Base-by-base conservation (phyloP, 1,140 invertebrate species). In the Drosophila teissieri region DNA sequence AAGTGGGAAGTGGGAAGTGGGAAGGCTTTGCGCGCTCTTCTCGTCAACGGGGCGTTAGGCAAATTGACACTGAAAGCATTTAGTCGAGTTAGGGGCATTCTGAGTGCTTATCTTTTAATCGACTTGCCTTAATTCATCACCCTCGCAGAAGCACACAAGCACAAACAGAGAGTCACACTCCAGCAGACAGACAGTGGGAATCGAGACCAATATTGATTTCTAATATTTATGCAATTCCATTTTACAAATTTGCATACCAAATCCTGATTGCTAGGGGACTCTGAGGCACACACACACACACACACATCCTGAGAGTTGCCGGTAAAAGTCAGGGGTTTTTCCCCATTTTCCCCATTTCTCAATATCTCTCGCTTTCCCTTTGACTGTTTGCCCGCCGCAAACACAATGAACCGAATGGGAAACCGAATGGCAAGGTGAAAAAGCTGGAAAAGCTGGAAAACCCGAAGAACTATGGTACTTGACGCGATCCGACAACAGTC, bases 211-310 rank as follows among this genome's bases (percentile, higher is more conserved):
- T 88, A 88, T 88, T 88, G 84, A 88, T 88, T 88, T 88, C 80
- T 89, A 84, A 88, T 88, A 88, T 88, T 88, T 88, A 88, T 88
- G 84, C 84, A 88, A 88, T 89, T 89, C 73, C 84, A 88, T 88
- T 88, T 88, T 80, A 78, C 80, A 88, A 88, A 88, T 88, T 88
- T 88, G 84, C 84, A 88, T 88, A 80, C 76, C 72, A 78, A 88
- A 88, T 88, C 78, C 84, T 88, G 84, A 88, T 88, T 88, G 84
- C 85, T 88, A 68, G 53, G 84, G 84, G 84, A 88, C 85, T 90
- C 52, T 65, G 84, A 88, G 84, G 58, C 24, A 57, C 45, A 49
- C 62, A 64, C 17, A 64, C 34, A 52, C 31, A 40, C n/a, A 31
- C 51, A 36, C 46, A 73, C 57, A 31, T 48, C 40, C 73, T 31